Percentiles rank a stretch among this genome's conserved stretches.
Conservation (phyloP, 2,113 vertebrate genomes). For the Coryphaenoides rupestris region DNA sequence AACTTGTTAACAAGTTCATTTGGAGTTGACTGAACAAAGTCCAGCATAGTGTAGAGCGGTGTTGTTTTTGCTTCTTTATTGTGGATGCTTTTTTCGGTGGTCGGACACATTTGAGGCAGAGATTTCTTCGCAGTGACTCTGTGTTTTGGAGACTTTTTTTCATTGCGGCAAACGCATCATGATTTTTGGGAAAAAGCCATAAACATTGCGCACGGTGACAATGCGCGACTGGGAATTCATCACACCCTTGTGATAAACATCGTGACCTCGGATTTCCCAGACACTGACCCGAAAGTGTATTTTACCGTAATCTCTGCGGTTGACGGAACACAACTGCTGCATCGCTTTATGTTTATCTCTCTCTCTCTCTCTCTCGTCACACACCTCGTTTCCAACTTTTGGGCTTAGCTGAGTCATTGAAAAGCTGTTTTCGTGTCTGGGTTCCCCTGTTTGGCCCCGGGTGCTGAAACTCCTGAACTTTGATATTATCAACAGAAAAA, state of each 20-base stretch:
- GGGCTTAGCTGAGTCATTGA: conserved; percentile 48
- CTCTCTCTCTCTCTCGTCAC: neutral
- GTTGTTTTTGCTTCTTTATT: no score
- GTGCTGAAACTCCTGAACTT: conserved; percentile 66
- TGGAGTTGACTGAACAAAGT: no score
- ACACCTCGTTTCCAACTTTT: conserved; percentile 46
- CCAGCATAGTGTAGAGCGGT: no score
- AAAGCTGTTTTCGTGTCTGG: conserved; percentile 58
- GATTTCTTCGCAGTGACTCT: conserved; percentile 8
- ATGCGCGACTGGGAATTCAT: neutral
- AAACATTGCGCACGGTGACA: conserved; percentile 15
- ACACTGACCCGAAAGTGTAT: neutral
- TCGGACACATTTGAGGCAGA: neutral
- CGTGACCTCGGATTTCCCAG: neutral
- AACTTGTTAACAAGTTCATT: no score
- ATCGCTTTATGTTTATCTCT: neutral
- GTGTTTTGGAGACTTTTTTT: neutral
- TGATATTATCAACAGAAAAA: conserved; percentile 52
- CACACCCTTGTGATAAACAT: neutral
- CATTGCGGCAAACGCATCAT: neutral
- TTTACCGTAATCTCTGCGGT: neutral
- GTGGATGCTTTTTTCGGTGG: neutral
- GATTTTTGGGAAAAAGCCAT: neutral
- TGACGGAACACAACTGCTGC: neutral
- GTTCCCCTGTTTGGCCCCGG: conserved; percentile 60